Base-by-base conservation (phyloP, 2,113 vertebrate species). In the Pterocles orientalis region DNA sequence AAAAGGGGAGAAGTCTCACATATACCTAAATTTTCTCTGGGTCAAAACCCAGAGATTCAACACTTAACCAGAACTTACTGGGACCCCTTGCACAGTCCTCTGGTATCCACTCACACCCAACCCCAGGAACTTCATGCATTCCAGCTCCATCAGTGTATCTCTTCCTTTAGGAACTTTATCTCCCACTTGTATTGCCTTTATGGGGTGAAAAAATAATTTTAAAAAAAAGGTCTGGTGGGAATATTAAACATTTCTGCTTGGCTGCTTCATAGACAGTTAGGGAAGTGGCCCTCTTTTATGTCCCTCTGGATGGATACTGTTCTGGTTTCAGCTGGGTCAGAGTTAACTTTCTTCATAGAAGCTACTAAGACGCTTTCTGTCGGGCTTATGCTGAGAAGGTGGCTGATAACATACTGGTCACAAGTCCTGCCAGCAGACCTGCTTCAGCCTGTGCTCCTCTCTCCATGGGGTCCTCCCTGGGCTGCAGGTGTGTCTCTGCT, bases 401-500 rank as follows among this genome's bases (percentile, higher is more conserved):
- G 12, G 41, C 41, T 41, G 41, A 41, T 14, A 41, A 41, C 41
- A 41, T 41, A 41, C 41, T 41, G 41, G 41, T 41, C 28, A 15
- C 3, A 31, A 9, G 2, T 36, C 12, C 56, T 65, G 12, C 28
- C 1, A 43, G 23, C 2, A 47, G 31, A 15, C 3, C 29, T 79
- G 39, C 54, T 82, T 17, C 50, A 31, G 10, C 0, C 0, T 41
- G 41, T 11, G 41, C 41, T 41, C 41, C 41, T 41, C 41, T 41
- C 41, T 41, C 41, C 41, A 41, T 5, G 41, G 41, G 15, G 7
- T 17, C 7, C 7, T 75, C 19, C 31, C 7, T 0, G 0, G 7
- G n/a, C 17, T 77, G 33, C 9, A 88, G 18, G 13, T 18, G 20
- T 3, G 16, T 8, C 11, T 73, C 66, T 73, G 54, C 39, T 53